Base-by-base conservation (phyloP, 1,140 invertebrate genomes). In the Pogonomyrmex barbatus region DNA sequence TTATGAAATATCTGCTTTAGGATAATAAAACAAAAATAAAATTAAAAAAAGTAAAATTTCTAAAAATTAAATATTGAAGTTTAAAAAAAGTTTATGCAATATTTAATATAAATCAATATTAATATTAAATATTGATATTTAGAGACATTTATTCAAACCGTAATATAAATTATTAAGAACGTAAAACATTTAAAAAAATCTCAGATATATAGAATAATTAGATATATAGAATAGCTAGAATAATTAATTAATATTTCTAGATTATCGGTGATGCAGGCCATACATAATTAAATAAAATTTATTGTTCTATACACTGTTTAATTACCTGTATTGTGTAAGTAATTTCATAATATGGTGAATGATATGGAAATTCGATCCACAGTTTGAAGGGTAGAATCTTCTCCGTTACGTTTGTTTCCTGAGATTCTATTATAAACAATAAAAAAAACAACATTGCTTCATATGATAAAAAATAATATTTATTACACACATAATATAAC, bases 321-420 rank as follows among this genome's bases (percentile, higher is more conserved):
- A 14, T 71, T 87, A 92, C 90, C 91, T 91, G 79, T 10, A 92
- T 60, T 0, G 12, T 9, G 14, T 87, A 92, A 36, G 63, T 50
- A 10, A 89, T 39, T 56, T 92, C 91, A n/a, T 81, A 92, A 47
- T 87, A 89, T 0, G 91, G 91, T 2, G 89, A 45, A 0, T 58
- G 24, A 65, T 84, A 81, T 6, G 90, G 90, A 45, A 91, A 76
- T 33, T 91, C 73, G 3, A 92, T 0, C 87, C 87, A 91, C 4
- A 92, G 52, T 17, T 88, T 91, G 36, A 91, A 92, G 0, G 90
- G 89, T 10, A 91, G 30, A 47, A 73, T 12, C n/a, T 88, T 85
- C 0, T 92, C 81, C 0, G 88, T 85, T 33, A 78, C 52, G 4
- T 92, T 91, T 36, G 1, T 83, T n/a, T 58, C 76, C 5, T 36